Conservation (phyloP, 2,888 invertebrate species). For the Eupithecia subfuscata region DNA sequence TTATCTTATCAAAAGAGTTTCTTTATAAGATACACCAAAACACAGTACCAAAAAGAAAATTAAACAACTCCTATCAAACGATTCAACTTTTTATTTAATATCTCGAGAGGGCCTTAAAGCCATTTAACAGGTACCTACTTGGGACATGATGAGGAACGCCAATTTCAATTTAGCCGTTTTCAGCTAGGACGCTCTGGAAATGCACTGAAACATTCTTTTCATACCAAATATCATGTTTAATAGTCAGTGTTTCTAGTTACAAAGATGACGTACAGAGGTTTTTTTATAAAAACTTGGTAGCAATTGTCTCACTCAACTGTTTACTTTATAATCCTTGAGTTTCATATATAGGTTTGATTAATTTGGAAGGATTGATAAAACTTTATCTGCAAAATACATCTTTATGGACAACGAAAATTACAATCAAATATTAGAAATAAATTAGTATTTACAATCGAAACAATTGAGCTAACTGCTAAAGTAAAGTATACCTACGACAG, state of each 20-base stretch:
- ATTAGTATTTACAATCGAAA: no score
- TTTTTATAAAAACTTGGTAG: background rate
- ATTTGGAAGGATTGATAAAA: background rate
- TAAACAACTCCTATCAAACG: background rate
- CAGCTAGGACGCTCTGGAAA: background rate
- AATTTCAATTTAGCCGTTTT: background rate
- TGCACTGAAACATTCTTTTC: background rate
- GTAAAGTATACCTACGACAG: no score
- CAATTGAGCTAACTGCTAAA: no score
- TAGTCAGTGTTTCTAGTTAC: background rate
- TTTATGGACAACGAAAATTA: background rate
- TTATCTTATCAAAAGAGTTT: background rate
- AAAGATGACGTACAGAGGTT: background rate
- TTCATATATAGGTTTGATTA: background rate
- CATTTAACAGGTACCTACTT: background rate
- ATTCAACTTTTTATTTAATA: background rate
- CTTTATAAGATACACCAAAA: background rate
- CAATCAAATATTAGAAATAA: background rate
- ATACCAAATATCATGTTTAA: background rate
- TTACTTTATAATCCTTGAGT: background rate
- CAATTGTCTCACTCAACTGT: no score
- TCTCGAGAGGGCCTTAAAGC: background rate
- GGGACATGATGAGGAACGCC: background rate
- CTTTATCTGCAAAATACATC: background rate
- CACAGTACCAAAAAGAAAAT: background rate